These are phyloP conservation scores for Ennomos erosarius DNA, from an alignment of 2,888 invertebrate genomes.

Conservation along the genomic window DNA sequence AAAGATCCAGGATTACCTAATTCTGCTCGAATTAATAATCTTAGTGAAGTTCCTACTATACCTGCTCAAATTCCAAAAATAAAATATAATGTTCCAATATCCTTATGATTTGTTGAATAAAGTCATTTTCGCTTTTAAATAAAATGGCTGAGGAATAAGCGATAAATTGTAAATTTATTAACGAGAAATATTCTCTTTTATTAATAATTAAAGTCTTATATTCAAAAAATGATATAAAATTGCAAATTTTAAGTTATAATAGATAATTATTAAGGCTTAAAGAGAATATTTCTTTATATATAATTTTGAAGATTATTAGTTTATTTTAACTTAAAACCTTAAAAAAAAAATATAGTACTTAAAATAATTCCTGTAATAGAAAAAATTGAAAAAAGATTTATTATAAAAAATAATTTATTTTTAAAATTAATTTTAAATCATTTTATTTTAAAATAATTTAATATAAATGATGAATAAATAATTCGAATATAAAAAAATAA, in stretches of 20 bases:
- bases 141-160: constrained; percentile 87
- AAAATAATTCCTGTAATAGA: constrained; percentile 62
- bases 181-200: constrained; percentile 82
- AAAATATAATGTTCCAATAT: constrained; percentile 91
- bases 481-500: constrained; percentile 85
- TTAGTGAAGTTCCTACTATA: constrained; percentile 89
- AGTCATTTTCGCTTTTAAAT: constrained; percentile 86
- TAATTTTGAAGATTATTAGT: constrained; percentile 88
- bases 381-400: constrained; percentile 59
- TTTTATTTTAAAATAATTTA: constrained; percentile 78
- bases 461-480: constrained; percentile 73
- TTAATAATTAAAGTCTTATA: constrained; percentile 73
- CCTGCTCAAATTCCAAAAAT: constrained; percentile 88
- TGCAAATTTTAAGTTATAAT: constrained; percentile 85
- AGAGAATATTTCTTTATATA: constrained; percentile 80
- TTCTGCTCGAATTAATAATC: constrained; percentile 90
- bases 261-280: constrained; percentile 82
- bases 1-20: constrained; percentile 87
- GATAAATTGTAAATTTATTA: constrained; percentile 88
- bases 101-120: constrained; percentile 90
- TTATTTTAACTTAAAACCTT: constrained; percentile 85
- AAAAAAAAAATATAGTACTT: constrained; percentile 66
- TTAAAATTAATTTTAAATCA: constrained; percentile 69
- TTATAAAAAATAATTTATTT: constrained; percentile 59
- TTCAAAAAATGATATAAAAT: constrained; percentile 85